Conservation (phyloP, 2,797 vertebrate genomes). For the Sebastes iracundus region DNA sequence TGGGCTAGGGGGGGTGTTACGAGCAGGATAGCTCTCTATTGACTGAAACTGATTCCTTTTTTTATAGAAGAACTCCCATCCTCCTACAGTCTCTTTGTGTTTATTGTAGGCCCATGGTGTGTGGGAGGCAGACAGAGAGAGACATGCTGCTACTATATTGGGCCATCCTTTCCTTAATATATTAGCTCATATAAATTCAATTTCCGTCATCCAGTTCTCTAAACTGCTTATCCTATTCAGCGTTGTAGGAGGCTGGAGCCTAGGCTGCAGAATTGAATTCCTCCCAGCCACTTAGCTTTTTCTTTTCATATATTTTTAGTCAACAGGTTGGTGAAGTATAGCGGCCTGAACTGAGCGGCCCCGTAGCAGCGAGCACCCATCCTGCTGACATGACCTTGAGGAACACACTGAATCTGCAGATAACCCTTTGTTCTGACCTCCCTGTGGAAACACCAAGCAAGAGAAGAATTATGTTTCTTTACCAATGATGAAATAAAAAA, state of each 20-base stretch:
- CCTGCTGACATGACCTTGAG: constrained; percentile 10
- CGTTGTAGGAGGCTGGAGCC: neutral
- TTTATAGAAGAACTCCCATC: neutral
- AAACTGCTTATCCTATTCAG: neutral
- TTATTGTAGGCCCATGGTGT: neutral
- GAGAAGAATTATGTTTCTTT: neutral
- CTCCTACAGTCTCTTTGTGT: constrained; percentile 34
- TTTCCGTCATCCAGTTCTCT: constrained; percentile 7
- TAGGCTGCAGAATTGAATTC: neutral
- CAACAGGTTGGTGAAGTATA: neutral
- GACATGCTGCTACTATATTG: neutral
- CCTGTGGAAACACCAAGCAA: neutral
- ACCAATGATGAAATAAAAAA: neutral
- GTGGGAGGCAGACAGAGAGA: constrained; percentile 14
- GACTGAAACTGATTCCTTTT: neutral
- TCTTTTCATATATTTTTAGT: neutral
- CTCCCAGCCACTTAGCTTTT: neutral
- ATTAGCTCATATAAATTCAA: constrained; percentile 25
- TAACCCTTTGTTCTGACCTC: constrained; percentile 36
- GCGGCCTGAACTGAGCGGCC: neutral
- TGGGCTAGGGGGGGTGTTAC: no score
- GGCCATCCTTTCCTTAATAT: neutral
- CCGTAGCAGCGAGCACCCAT: neutral
- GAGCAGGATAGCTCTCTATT: constrained; percentile 37
- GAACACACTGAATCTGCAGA: neutral